Base-by-base conservation (phyloP, 2,888 invertebrate species). In the Brachypterus glaber region DNA sequence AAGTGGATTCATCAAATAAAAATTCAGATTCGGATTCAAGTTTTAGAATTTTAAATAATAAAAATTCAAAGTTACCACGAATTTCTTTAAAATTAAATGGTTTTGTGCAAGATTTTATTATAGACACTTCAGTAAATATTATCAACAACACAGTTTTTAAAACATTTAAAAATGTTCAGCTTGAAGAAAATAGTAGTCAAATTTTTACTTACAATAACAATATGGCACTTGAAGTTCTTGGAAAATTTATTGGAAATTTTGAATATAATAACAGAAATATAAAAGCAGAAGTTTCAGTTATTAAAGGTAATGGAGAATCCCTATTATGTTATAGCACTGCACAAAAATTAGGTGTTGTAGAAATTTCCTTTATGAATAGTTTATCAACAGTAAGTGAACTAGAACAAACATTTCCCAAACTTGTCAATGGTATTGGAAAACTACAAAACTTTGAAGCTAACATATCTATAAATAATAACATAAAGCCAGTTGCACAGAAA, bases 401-500 rank as follows among this genome's bases (percentile, higher is more conserved):
- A n/a, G n/a, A n/a, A n/a, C n/a, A n/a, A n/a, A n/a, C n/a, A n/a
- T n/a, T n/a, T n/a, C n/a, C n/a, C n/a, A n/a, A n/a, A n/a, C n/a
- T n/a, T n/a, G n/a, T n/a, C 3, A 14, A 35, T 16, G 41, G 41
- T 15, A 46, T 47, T 1, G 55, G 52, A 44, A 57, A 55, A 30
- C 34, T 45, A 29, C 43, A 45, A 31, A 26, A 40, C 13, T 12
- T 29, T 9, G 31, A 45, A 37, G 16, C 46, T 5, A 39, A 45
- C 36, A 26, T 47, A 21, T 43, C 43, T 18, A 45, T 48, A 12
- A 37, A 48, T 14, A 26, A 39, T 33, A 39, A 18, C 9, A 30
- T 40, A 8, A 3, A 9, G 21, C 44, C 48, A 27, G 27, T 41
- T 16, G 44, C 43, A n/a, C 39, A 47, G 21, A 45, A 41, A 33